Evolutionary conservation across 2,113 vertebrate species (phyloP), one percentile per base, ranked within the genome.

Genomic region (Aspiorhynchus laticeps): DNA sequence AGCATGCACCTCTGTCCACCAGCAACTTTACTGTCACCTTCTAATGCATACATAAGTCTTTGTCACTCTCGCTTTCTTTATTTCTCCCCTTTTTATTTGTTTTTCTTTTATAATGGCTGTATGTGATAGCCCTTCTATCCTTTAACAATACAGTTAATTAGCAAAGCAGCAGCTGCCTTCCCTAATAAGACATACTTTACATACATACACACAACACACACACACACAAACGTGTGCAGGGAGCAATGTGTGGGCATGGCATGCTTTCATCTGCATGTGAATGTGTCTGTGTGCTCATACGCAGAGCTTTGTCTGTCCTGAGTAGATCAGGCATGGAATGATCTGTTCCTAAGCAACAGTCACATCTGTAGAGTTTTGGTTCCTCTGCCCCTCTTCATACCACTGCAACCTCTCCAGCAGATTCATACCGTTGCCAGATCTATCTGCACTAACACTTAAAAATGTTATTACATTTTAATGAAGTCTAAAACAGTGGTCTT

Each of bases 331-430:
- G 28, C 65, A 83, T 26, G 65, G 8, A 59, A 56, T 59, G 31
- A 74, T 74, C 69, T 41, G 82, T 84, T 84, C 38, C 82, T 74
- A 84, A 84, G 82, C 82, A 74, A 84, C 69, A 36, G 65, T 73
- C 7, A 31, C 82, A 84, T 74, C 82, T 24, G 43, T 38, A 51
- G 80, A 67, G 43, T 84, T 84, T 56, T 38, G 11, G 69, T 38
- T 59, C 7, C 33, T 73, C 46, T 36, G 19, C 19, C 28, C 19
- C 17, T 3, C 14, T 31, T 83, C 0, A 5, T 43, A 26, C 9
- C 80, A 51, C 26, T 65, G 80, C 43, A 71, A 7, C 41, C 63
- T 83, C 43, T 51, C 17, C 21, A 38, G 48, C 33, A 74, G 28
- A 41, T 84, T 56, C 33, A 74, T 73, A 41, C 73, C 56, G 14